Evolutionary conservation across 2,797 vertebrate genomes (phyloP), one percentile per base, ranked within the genome.

Genomic region (Arctocebus calabarensis): DNA sequence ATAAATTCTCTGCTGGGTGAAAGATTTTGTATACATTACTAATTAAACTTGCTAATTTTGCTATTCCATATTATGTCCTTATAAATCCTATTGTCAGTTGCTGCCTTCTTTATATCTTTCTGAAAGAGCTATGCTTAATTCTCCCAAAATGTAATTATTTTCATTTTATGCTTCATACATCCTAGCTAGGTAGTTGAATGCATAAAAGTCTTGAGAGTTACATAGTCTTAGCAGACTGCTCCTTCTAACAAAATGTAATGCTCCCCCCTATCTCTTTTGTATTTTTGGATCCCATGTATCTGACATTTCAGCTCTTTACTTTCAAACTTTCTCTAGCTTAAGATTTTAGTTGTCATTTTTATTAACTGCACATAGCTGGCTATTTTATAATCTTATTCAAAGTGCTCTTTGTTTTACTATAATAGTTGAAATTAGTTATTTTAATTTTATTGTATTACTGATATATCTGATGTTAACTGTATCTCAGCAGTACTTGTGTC

Each of bases 81-180:
- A 83, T 2, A 86, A 86, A 88, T 71, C 55, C 11, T 43, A 12
- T 71, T 37, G 19, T 32, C 74, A 90, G n/a, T 9, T 74, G 79
- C 34, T 25, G 12, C 12, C 32, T 78, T 94, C 12, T 79, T 78
- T 89, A 34, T 37, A 43, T 43, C 13, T 79, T 89, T 93, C 78
- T 90, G 23, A 68, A 84, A 84, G 37, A 88, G 9, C 27, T 81
- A 55, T n/a, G 34, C 37, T 73, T 52, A 79, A 86, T 89, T 93
- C 20, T 89, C 23, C 14, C 29, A 37, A 83, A 29, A 9, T 82
- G 10, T 75, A 85, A 86, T 83, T 91, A 92, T 93, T 93, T 92
- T 71, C 55, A 59, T 90, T 83, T 86, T 87, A 70, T 66, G n/a
- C 32, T n/a, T 88, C 81, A 48, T 79, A 79, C 93, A 64, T 89